Evolutionary conservation across 1,140 invertebrate species (phyloP).

Genomic region (Achroia grisella): DNA sequence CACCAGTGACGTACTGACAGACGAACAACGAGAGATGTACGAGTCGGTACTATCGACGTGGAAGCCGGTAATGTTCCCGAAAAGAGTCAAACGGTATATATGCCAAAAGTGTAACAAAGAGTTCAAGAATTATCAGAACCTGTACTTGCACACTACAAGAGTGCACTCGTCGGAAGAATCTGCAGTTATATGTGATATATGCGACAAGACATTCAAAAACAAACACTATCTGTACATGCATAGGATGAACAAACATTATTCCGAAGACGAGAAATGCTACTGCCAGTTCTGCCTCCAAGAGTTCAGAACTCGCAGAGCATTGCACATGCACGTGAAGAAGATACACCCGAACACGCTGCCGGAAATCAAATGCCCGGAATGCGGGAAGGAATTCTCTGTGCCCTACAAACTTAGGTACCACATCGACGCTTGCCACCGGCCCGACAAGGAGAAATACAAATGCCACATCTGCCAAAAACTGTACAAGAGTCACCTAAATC

Average conservation of each 20-base stretch:
- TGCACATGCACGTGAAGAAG: slow-evolving; percentile 54
- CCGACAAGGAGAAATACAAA: slow-evolving; percentile 48
- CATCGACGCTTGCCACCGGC: slow-evolving; percentile 39
- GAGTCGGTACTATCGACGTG: slow-evolving; percentile 57
- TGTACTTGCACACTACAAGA: slow-evolving; percentile 55
- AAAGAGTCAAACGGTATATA: slow-evolving; percentile 48
- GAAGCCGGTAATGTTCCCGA: slow-evolving; percentile 57
- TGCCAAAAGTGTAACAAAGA: slow-evolving; percentile 61
- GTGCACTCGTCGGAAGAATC: slow-evolving; percentile 58
- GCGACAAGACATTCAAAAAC: slow-evolving; percentile 62
- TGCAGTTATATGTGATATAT: slow-evolving; percentile 51
- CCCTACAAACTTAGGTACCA: slow-evolving; percentile 58
- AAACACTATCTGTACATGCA: slow-evolving; percentile 68
- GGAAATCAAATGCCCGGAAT: slow-evolving; percentile 53
- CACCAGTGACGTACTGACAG: slow-evolving; percentile 38
- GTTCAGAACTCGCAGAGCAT: slow-evolving; percentile 45
- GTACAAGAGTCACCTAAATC: slow-evolving; percentile 52
- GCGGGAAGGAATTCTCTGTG: slow-evolving; percentile 50
- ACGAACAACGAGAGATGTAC: slow-evolving; percentile 60
- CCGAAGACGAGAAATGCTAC: slow-evolving; percentile 53
- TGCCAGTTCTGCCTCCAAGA: slow-evolving; percentile 63
- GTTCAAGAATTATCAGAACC: slow-evolving; percentile 64
- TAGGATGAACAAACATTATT: slow-evolving; percentile 63
- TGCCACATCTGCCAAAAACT: slow-evolving; percentile 55
- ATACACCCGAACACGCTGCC: slow-evolving; percentile 53